Conservation (phyloP, 2,797 vertebrate species). For the Gymnothorax reevesii region DNA sequence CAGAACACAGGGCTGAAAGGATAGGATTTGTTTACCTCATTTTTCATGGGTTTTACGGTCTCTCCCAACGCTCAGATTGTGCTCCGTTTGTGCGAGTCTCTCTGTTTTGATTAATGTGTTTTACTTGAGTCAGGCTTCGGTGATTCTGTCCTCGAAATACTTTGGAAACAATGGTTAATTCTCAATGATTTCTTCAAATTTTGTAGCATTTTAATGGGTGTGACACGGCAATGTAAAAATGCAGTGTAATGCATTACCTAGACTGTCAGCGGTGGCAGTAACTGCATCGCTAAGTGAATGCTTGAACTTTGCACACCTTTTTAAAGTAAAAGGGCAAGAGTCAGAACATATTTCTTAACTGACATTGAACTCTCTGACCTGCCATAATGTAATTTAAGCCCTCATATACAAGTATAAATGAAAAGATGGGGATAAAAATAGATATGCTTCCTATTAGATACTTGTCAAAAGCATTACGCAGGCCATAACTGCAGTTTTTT, state of each 20-base stretch:
- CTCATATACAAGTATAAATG: not conserved
- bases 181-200: not conserved
- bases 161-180: not conserved
- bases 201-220: not conserved
- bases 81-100: slow-evolving; percentile 6
- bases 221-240: not conserved
- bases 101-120: slow-evolving; percentile 19
- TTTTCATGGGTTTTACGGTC: slow-evolving; percentile 41
- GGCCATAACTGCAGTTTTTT: no score
- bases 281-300: not conserved
- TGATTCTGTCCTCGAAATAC: not conserved
- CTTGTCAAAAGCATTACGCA: no score
- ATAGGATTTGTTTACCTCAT: slow-evolving; percentile 51
- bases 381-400: not conserved
- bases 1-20: slow-evolving; percentile 45
- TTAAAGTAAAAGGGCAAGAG: not conserved
- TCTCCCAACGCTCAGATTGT: slow-evolving; percentile 19
- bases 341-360: not conserved
- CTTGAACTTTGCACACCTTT: not conserved
- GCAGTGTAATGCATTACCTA: not conserved
- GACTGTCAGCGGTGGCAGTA: not conserved
- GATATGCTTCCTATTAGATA: no score
- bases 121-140: slow-evolving; percentile 22
- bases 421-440: not conserved
- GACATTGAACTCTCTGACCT: slow-evolving; percentile 7